Evolutionary conservation across 1,140 invertebrate species (phyloP), one percentile per base, ranked within the genome.

Genomic region (Drosophila azteca): DNA sequence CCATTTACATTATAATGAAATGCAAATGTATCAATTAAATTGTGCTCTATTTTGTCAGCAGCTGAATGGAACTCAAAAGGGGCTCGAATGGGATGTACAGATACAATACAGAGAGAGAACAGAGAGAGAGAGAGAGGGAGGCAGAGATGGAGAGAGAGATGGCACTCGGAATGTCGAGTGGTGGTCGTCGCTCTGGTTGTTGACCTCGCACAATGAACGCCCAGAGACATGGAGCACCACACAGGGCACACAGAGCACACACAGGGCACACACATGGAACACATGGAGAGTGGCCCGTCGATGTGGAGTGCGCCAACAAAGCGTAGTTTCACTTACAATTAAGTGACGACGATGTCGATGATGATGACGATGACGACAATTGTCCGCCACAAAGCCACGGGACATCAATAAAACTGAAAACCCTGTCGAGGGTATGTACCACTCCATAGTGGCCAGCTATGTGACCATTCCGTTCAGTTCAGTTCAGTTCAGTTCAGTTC

Each of bases 21-120:
- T 87, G 82, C 83, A 87, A 87, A 87, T 87, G 82, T 87, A 85
- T 87, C 82, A 87, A 87, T 87, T 87, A 87, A 88, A 87, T 83
- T 88, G 83, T 88, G 83, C 79, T 87, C 82, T 82, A 88, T 87
- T 87, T 88, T 87, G 82, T 82, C 75, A 82, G 80, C 81, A 79
- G 62, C 78, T 39, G 60, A 63, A 75, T 72, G 69, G 44, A 43
- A 57, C 55, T 55, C 50, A 54, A 54, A 65, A 64, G 58, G 52
- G 44, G 45, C 8, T 9, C 0, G 8, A 31, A 26, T 26, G 24
- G 4, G 24, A 58, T 53, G 54, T 9, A 35, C 2, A 35, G 43
- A 24, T 24, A 24, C 22, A 46, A 71, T 22, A 66, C 44, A 54
- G n/a, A 52, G 29, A 60, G 57, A 29, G 41, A 26, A 53, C 49